A percentile compares a stretch with the other conserved stretches of the same genome.
Conservation (phyloP, 23 tunicate species). For the Ciona savignyi region DNA sequence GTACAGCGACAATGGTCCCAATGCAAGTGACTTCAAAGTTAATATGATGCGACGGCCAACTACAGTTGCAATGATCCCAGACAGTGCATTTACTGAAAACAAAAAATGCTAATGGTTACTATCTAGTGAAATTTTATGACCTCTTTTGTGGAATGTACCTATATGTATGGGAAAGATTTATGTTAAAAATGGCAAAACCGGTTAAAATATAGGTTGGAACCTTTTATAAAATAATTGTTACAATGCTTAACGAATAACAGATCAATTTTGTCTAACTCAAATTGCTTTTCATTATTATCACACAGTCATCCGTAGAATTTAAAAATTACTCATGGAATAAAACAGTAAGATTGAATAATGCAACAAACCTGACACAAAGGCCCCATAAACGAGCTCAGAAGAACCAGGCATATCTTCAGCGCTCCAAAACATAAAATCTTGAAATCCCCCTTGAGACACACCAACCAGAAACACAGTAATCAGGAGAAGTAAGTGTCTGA, state of each 20-base stretch:
- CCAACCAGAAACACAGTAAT: conserved; percentile 64
- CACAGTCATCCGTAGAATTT: too few relatives aligned
- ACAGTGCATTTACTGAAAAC: conserved; percentile 45
- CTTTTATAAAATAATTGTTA: too few relatives aligned
- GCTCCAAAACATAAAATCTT: conserved; percentile 65
- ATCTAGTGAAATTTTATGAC: not conserved
- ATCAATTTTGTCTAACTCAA: too few relatives aligned
- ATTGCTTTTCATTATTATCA: too few relatives aligned
- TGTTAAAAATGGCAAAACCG: too few relatives aligned
- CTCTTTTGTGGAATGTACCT: not conserved
- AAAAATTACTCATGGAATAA: too few relatives aligned
- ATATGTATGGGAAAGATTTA: too few relatives aligned
- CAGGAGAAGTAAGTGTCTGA: conserved; percentile 49
- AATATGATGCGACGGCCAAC: conserved; percentile 33
- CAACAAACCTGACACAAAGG: conserved; percentile 48
- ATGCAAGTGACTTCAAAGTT: conserved; percentile 21
- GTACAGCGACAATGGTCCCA: conserved; percentile 40
- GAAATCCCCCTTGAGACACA: conserved; percentile 48
- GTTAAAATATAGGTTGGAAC: too few relatives aligned
- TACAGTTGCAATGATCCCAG: conserved; percentile 25
- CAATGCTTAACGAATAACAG: too few relatives aligned
- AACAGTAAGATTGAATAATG: not conserved
- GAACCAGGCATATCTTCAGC: conserved; percentile 40
- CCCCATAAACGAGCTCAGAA: conserved; percentile 55
- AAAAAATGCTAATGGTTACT: not conserved